Percentiles rank a stretch among this genome's conserved stretches.
Evolutionary conservation across 1,140 invertebrate species (phyloP).

Genomic region (Agrilus planipennis): DNA sequence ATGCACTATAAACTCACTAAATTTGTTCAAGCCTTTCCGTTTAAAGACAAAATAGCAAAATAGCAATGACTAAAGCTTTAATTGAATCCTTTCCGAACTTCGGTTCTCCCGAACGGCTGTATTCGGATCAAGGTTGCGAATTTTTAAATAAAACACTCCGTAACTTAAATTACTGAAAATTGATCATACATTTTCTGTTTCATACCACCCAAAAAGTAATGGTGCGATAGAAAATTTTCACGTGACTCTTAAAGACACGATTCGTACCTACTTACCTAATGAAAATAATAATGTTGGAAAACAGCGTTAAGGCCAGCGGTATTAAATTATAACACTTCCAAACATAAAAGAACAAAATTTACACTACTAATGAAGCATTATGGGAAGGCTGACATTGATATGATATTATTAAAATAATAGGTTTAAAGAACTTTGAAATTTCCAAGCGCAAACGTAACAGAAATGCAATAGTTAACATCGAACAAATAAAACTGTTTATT

Average conservation of each 20-base stretch:
- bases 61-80: slow-evolving; percentile 17
- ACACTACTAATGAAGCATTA: no score
- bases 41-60: slow-evolving; percentile 15
- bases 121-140: slow-evolving; percentile 25
- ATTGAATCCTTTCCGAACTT: slow-evolving; percentile 18
- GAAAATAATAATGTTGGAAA: no score
- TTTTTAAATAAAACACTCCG: slow-evolving; percentile 22
- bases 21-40: slow-evolving; percentile 17
- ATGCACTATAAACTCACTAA: slow-evolving; percentile 20
- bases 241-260: slow-evolving; percentile 14
- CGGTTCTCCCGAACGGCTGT: slow-evolving; percentile 21
- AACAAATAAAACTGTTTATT: no score
- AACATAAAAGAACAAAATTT: no score
- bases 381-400: no score
- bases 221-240: slow-evolving; percentile 17
- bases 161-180: slow-evolving; percentile 21
- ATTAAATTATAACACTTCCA: no score
- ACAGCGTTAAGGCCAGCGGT: no score
- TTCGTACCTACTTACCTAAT: no score
- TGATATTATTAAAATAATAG: no score
- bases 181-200: slow-evolving; percentile 18
- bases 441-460: no score
- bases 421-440: no score
- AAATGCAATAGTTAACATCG: no score
- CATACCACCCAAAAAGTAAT: slow-evolving; percentile 21